These are phyloP conservation scores for Lutraria lutraria DNA, from an alignment of 2,888 invertebrate genomes.

Conservation along the genomic window DNA sequence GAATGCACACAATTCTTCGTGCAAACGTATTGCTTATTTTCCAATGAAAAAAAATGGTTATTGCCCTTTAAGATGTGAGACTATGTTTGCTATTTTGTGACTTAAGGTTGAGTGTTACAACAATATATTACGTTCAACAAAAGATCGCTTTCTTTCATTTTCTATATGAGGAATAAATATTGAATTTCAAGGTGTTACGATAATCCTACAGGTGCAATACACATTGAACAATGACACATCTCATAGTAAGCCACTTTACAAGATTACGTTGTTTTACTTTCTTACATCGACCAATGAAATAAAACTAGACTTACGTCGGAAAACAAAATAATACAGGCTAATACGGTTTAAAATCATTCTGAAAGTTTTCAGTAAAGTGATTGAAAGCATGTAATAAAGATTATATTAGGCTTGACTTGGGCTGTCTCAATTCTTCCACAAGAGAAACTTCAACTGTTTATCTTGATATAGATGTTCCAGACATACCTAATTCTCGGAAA, in stretches of 20 bases:
- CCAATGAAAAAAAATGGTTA: background rate
- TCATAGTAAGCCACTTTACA: background rate
- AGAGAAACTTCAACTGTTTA: no score
- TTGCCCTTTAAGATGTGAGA: background rate
- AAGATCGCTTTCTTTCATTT: background rate
- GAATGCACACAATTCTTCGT: no score
- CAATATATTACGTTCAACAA: constrained; percentile 14
- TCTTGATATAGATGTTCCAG: no score
- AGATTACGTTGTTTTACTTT: background rate
- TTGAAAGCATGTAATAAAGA: no score
- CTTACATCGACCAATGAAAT: background rate
- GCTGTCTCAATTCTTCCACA: no score
- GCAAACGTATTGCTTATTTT: background rate
- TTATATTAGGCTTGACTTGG: no score
- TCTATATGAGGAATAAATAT: background rate
- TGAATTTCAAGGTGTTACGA: constrained; percentile 6
- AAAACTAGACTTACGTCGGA: background rate
- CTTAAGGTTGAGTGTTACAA: constrained; percentile 1
- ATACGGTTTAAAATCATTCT: background rate
- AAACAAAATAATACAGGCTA: background rate
- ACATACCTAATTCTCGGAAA: no score
- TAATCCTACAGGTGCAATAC: constrained; percentile 11
- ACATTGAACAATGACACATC: background rate
- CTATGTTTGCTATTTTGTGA: background rate
- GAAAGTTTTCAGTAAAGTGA: no score